Conservation (phyloP, 2,797 vertebrate species). For the Halcyon smyrnensis region DNA sequence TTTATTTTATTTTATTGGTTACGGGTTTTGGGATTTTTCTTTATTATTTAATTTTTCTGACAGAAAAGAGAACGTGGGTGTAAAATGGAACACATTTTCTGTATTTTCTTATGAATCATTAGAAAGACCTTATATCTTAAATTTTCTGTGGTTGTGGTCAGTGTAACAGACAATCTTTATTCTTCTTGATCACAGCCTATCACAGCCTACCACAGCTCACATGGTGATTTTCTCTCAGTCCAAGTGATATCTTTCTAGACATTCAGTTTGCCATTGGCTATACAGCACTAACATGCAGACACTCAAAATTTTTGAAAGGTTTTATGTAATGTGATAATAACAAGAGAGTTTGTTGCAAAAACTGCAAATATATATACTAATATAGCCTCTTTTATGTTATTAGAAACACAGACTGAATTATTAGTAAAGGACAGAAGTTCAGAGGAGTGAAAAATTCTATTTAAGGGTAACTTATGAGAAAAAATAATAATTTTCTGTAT, state of each 20-base stretch:
- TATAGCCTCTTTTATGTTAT: not conserved
- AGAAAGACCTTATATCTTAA: not conserved
- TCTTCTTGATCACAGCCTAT: not conserved
- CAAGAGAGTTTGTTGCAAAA: not conserved
- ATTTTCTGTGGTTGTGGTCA: not conserved
- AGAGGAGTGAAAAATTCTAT: not conserved
- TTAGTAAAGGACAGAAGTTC: not conserved
- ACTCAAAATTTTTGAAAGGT: not conserved
- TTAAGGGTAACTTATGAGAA: not conserved
- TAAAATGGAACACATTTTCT: not conserved
- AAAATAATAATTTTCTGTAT: not conserved
- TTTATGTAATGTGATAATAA: not conserved
- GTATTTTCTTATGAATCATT: not conserved
- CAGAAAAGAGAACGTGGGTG: not conserved
- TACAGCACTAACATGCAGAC: not conserved
- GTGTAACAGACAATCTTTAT: not conserved
- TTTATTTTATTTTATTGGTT: not conserved
- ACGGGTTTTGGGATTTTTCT: not conserved
- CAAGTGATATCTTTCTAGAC: not conserved
- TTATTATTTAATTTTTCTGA: not conserved
- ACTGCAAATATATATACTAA: not conserved
- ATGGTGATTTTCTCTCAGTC: not conserved
- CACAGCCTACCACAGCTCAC: not conserved
- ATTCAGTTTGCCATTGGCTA: not conserved
- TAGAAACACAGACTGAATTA: not conserved